Evolutionary conservation across 1,140 invertebrate genomes (phyloP), one percentile per base, ranked within the genome.

Genomic region (Globodera rostochiensis): DNA sequence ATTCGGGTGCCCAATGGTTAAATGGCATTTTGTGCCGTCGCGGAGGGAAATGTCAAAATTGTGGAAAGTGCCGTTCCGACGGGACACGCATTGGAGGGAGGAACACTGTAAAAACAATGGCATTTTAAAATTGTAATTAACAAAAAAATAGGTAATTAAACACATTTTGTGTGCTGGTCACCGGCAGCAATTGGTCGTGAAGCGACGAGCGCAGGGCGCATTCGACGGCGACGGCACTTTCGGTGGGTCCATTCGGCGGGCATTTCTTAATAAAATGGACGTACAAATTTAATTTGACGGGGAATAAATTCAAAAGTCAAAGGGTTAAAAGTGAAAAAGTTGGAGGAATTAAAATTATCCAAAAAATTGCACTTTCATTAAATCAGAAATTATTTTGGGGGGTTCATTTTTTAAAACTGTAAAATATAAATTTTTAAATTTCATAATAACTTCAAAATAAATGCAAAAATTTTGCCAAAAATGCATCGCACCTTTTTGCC

Each of bases 121-220:
- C 4, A 53, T 53, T 53, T 53, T 53, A 53, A 53, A 11, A 6
- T 11, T 53, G 8, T 11, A 53, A 11, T 53, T 53, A 53, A 53
- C 15, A 53, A 11, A 15, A 53, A 53, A 53, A 53, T 53, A 53
- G 6, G 4, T 53, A 53, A 53, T 53, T 53, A 53, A 53, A 45
- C 9, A 71, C 46, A 71, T 71, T 71, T 71, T 71, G 36, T 45
- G 36, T 71, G 69, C 46, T 71, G 69, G 69, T 71, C 36, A 19
- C 69, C 25, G 69, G 69, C 1, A 71, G 11, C 69, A 71, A 47
- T 47, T 36, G 9, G 11, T 71, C 36, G 1, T 71, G 8, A 0
- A n/a, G n/a, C 69, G 69, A 45, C n/a, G 69, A 71, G 69, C 69
- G 69, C n/a, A 71, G 69, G 5, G 69, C 25, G 19, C 69, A 71